These are phyloP conservation scores for Pachyrhynchus sulphureomaculatus DNA, from an alignment of 1,140 invertebrate genomes.

Conservation along the genomic window DNA sequence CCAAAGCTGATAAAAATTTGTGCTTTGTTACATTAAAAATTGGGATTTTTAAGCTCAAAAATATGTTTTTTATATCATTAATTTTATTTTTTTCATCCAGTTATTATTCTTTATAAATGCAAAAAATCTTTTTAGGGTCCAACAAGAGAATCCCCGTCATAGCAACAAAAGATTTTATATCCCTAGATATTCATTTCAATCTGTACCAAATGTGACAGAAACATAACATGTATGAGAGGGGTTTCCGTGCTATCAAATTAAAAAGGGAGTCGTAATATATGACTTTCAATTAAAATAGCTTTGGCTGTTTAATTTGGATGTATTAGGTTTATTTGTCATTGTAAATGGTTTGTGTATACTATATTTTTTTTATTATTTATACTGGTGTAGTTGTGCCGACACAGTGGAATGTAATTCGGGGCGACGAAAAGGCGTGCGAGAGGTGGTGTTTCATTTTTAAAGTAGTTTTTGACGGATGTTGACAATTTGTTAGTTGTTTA, in stretches of 20 bases:
- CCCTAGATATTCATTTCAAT: conserved; percentile 25
- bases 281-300: conserved; percentile 32
- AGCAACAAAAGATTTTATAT: conserved; percentile 16
- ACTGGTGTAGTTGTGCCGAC: too few relatives aligned
- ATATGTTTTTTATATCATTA: too few relatives aligned
- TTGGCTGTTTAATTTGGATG: conserved; percentile 32
- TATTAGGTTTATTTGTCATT: conserved; percentile 32
- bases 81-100: too few relatives aligned
- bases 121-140: neutral
- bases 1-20: too few relatives aligned
- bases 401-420: too few relatives aligned
- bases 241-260: conserved; percentile 7
- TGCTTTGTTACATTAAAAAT: too few relatives aligned
- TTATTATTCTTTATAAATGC: too few relatives aligned
- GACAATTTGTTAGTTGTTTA: too few relatives aligned
- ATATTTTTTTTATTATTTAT: neutral
- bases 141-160: conserved; percentile 8
- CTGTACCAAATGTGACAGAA: conserved; percentile 28
- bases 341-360: conserved; percentile 11
- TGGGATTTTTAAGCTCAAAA: too few relatives aligned
- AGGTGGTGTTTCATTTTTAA: too few relatives aligned
- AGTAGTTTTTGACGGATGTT: too few relatives aligned
- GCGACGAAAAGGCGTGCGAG: too few relatives aligned
- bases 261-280: conserved; percentile 26
- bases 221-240: conserved; percentile 10